phyloP scores from a whole-genome alignment of 2,113 vertebrate genomes.

The Polyodon spathula region DNA sequence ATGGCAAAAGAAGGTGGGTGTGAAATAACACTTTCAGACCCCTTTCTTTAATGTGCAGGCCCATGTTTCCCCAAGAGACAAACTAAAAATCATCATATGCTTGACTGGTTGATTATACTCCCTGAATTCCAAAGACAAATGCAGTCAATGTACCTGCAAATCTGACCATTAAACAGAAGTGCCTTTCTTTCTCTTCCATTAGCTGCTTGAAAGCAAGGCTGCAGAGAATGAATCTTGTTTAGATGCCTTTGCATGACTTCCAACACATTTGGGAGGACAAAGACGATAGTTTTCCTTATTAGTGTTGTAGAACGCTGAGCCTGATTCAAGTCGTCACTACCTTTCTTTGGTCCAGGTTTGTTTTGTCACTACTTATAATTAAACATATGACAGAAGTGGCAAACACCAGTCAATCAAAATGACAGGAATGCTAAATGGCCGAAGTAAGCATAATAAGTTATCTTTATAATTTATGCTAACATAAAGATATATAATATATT shows the following conservation, averaged over 20 bases:
- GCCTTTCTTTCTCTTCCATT: slow-evolving; percentile 28
- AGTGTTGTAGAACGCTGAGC: neutral
- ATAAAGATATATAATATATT: too few species aligned
- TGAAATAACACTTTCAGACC: slow-evolving; percentile 29
- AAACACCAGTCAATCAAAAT: neutral
- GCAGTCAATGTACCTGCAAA: slow-evolving; percentile 39
- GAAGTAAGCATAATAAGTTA: neutral
- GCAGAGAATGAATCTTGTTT: neutral
- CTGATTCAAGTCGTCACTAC: neutral
- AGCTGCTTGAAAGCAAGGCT: slow-evolving; percentile 34
- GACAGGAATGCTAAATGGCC: neutral
- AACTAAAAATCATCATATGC: slow-evolving; percentile 33
- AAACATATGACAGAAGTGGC: neutral
- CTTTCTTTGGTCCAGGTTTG: neutral
- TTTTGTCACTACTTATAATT: neutral
- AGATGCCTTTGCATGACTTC: neutral
- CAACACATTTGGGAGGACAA: neutral
- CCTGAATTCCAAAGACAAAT: slow-evolving; percentile 52
- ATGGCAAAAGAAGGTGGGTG: slow-evolving; percentile 67
- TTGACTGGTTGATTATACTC: slow-evolving; percentile 45
- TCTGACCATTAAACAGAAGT: slow-evolving; percentile 37
- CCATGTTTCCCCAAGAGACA: slow-evolving; percentile 33
- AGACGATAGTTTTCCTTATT: slow-evolving; percentile 3
- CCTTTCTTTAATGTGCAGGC: slow-evolving; percentile 31
- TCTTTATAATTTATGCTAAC: neutral